Conservation (phyloP, 2,888 invertebrate species). For the Mimumesa dahlbomi region DNA sequence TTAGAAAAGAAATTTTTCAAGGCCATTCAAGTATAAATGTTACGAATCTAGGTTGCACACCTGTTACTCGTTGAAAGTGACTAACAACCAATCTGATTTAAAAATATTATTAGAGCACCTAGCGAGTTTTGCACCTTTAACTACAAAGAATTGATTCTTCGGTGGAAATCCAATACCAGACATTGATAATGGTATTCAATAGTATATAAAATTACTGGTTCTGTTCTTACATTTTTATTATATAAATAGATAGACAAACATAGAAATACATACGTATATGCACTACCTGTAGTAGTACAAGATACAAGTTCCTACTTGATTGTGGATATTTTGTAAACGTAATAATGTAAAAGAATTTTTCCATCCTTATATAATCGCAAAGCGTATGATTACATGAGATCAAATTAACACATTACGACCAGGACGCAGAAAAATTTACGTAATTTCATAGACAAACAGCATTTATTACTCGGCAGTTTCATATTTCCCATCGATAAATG, state of each 20-base stretch:
- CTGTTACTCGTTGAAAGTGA: conserved; percentile 46
- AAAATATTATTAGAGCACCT: conserved; percentile 33
- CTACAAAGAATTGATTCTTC: too few species aligned
- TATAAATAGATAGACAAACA: too few species aligned
- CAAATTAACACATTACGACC: conserved; percentile 2
- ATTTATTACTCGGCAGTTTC: not conserved
- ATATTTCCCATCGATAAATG: conserved; percentile 13
- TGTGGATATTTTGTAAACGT: too few species aligned
- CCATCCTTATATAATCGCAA: not conserved
- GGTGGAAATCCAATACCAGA: too few species aligned
- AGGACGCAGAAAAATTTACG: conserved; percentile 24
- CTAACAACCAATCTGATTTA: conserved; percentile 33
- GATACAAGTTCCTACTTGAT: too few species aligned
- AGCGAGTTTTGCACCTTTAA: not conserved
- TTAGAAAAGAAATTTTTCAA: conserved; percentile 33
- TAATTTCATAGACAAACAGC: not conserved
- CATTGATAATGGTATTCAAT: too few species aligned
- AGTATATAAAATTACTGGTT: too few species aligned
- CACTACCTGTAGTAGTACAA: too few species aligned
- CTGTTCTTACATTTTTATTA: too few species aligned
- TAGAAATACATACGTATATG: too few species aligned
- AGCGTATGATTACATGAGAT: not conserved
- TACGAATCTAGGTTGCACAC: conserved; percentile 54
- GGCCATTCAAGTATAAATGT: conserved; percentile 27
- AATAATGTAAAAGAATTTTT: too few species aligned